Base-by-base conservation (phyloP, 2,888 invertebrate genomes). In the Danaus chrysippus region DNA sequence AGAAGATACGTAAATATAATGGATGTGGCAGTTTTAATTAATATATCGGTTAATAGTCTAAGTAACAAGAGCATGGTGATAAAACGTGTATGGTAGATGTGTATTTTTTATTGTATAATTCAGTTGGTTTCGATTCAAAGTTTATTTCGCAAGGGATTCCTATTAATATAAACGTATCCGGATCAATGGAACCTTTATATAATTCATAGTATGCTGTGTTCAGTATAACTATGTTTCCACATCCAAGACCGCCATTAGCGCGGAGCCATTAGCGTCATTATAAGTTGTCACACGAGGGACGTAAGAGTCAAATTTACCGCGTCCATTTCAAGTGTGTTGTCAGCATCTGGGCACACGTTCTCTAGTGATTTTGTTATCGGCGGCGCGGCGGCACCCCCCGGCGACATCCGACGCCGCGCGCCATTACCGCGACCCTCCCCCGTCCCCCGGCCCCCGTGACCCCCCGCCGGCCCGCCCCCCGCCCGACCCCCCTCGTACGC, bases 291-390 rank as follows among this genome's bases (percentile, higher is more conserved):
- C 12, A 49, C 17, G 17, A 17, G 49, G 15, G n/a, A 49, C 41
- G 54, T 12, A 49, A 12, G 34, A 10, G 42, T 5, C 3, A 23
- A 34, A 43, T 15, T 9, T 63, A 43, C 49, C 57, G 8, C n/a
- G 23, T 83, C 80, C 72, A 72, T 66, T 66, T 68, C 70, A 71
- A 71, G 68, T 68, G 64, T 67, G 62, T 60, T 67, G 71, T 63
- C 61, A 61, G 64, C 67, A 67, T 69, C 70, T 58, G 59, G 63
- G 73, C 70, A 73, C 73, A 77, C 81, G 83, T 84, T 84, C 85
- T 85, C 87, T 84, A 86, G 88, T 87, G 89, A 88, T 89, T 89
- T 88, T 87, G 89, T 89, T 90, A 90, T 90, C 89, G 86, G 86
- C 83, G 79, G 76, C 80, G 79, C 79, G 77, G 77, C 77, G 78